Conservation (phyloP, 2,888 invertebrate species). For the Leptinotarsa haldemani region DNA sequence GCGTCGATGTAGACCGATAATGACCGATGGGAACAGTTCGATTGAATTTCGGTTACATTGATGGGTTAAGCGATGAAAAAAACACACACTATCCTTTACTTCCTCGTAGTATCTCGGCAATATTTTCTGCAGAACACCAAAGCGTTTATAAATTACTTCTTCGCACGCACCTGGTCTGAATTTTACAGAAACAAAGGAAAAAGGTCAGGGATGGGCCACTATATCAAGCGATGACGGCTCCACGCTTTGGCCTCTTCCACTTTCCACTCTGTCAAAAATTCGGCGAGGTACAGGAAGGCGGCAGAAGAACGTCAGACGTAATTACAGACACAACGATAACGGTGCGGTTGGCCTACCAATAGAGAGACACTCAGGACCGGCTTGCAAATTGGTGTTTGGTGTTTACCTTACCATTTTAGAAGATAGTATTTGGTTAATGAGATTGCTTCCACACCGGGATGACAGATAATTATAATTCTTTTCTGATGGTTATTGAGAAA, state of each 20-base stretch:
- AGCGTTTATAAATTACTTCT: not conserved
- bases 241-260: slow-evolving; percentile 13
- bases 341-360: slow-evolving; percentile 7
- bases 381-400: not conserved
- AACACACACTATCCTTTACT: not conserved
- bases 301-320: slow-evolving; percentile 1
- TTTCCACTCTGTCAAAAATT: slow-evolving; percentile 20
- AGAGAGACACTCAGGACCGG: slow-evolving; percentile 12
- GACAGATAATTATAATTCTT: too few species aligned
- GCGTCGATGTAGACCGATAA: too few species aligned
- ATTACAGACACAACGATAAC: slow-evolving; percentile 7
- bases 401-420: too few species aligned
- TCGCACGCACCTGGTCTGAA: not conserved
- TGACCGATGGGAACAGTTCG: too few species aligned
- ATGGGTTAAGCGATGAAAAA: too few species aligned
- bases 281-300: slow-evolving; percentile 5
- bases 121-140: not conserved
- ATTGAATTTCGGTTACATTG: too few species aligned
- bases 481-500: too few species aligned
- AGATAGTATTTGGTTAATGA: too few species aligned
- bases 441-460: too few species aligned
- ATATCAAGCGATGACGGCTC: slow-evolving; percentile 13
- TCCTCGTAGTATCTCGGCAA: not conserved
- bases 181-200: slow-evolving; percentile 10
- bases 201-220: slow-evolving; percentile 7